Evolutionary conservation across 2,797 vertebrate genomes (phyloP).

Genomic region (Kryptolebias ocellatus): DNA sequence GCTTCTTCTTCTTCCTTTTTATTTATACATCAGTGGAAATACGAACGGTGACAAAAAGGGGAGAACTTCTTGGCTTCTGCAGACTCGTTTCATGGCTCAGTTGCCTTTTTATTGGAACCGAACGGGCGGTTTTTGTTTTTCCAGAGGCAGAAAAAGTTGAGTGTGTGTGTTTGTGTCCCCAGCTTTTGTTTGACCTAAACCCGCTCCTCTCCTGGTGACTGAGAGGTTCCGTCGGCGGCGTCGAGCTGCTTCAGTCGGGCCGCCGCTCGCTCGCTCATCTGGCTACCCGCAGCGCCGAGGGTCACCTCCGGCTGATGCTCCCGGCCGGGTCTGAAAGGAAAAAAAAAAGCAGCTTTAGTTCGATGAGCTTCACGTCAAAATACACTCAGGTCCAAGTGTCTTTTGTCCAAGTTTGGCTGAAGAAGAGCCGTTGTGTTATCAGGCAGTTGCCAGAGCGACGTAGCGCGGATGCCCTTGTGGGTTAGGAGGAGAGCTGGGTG

Average conservation of each 20-base stretch:
- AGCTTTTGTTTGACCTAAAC: conserved; percentile 18
- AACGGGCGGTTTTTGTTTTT: conserved; percentile 32
- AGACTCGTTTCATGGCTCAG: no score
- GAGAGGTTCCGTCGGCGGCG: not conserved
- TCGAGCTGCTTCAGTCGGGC: conserved; percentile 39
- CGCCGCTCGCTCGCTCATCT: conserved; percentile 49
- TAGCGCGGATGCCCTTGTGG: no score
- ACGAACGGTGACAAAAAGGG: conserved; percentile 34
- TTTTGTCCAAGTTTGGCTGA: no score
- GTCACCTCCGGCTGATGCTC: conserved; percentile 34
- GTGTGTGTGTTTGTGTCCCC: not conserved
- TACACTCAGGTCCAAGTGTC: no score
- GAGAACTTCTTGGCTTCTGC: no score
- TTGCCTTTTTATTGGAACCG: conserved; percentile 14
- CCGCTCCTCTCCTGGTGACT: conserved; percentile 10
- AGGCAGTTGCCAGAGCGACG: no score
- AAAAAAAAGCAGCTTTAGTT: conserved; percentile 14
- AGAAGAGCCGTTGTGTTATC: no score
- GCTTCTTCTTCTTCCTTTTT: conserved; percentile 16
- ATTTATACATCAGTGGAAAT: conserved; percentile 38
- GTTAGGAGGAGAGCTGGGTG: no score
- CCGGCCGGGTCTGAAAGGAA: conserved; percentile 31
- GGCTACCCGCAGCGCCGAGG: conserved; percentile 36
- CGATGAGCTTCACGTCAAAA: not conserved
- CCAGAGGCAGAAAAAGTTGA: conserved; percentile 20